These are phyloP conservation scores for Malurus cyaneus DNA, from an alignment of 2,113 vertebrate species.

Conservation along the genomic window DNA sequence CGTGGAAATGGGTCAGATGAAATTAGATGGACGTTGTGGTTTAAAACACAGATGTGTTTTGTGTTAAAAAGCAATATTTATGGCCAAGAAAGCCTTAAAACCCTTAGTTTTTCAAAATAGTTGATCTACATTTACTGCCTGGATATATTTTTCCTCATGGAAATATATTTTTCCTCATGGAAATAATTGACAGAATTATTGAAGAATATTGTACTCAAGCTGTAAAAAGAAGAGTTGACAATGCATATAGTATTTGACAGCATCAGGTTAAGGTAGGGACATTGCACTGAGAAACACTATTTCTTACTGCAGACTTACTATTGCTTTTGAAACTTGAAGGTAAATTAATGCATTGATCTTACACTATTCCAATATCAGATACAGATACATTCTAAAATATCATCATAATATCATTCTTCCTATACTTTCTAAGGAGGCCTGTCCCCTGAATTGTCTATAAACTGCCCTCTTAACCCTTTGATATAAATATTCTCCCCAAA, in stretches of 20 bases:
- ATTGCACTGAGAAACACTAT: not conserved
- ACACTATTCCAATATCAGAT: not conserved
- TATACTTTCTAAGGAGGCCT: not conserved
- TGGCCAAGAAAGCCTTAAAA: not conserved
- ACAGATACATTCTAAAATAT: not conserved
- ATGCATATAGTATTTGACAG: not conserved
- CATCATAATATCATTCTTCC: not conserved
- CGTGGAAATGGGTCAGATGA: not conserved
- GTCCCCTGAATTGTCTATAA: not conserved
- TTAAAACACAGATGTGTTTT: not conserved
- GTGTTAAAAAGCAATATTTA: not conserved
- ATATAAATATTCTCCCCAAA: not conserved
- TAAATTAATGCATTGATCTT: not conserved
- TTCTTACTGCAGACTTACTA: not conserved
- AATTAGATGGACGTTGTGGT: not conserved
- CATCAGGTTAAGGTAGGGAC: not conserved
- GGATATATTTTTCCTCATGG: not conserved
- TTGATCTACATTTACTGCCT: not conserved
- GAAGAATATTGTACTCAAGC: not conserved
- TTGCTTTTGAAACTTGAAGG: not conserved
- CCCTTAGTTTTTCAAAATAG: not conserved
- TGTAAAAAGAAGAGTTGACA: not conserved
- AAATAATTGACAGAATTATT: not conserved
- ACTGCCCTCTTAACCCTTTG: not conserved
- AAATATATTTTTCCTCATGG: not conserved